Base-by-base conservation (phyloP, 2,888 invertebrate genomes). In the Dilophus febrilis region DNA sequence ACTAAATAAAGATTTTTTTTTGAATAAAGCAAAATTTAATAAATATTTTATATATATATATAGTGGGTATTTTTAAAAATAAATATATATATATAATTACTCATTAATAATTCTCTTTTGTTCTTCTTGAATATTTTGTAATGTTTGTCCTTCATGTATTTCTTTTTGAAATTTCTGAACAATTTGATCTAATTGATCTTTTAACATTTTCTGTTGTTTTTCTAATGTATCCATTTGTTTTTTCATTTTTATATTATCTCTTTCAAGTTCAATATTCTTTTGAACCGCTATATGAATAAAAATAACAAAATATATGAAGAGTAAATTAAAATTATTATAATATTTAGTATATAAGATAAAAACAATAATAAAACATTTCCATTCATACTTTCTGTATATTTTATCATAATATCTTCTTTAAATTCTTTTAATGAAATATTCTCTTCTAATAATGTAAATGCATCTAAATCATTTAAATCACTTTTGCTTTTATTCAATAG, bases 361-460 rank as follows among this genome's bases (percentile, higher is more conserved):
- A n/a, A n/a, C n/a, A n/a, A n/a, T n/a, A n/a, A n/a, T n/a, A n/a
- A n/a, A n/a, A n/a, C n/a, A n/a, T n/a, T n/a, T n/a, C n/a, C n/a
- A 13, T 22, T 10, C 54, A 51, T 51, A 61, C 61, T 52, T n/a
- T 55, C 53, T 38, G 56, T 57, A 34, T 59, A 52, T 47, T 59
- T 53, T n/a, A 52, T 42, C 40, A 56, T 58, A 3, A 61, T 47
- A 3, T 55, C 51, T 42, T 59, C 57, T 39, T 61, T 61, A 47
- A 59, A 58, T 44, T 61, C 61, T 43, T 58, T 60, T 1, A 61
- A 42, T 0, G 60, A 57, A 42, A 61, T 61, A 40, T 61, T 61
- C 33, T 61, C 61, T 47, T 61, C 61, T 1, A 61, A 45, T 26
- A 61, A 43, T 4, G 59, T 60, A 34, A 61, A 61, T 37, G 58